Evolutionary conservation across 1,140 invertebrate species (phyloP).

Genomic region (Neotoxoptera formosana): DNA sequence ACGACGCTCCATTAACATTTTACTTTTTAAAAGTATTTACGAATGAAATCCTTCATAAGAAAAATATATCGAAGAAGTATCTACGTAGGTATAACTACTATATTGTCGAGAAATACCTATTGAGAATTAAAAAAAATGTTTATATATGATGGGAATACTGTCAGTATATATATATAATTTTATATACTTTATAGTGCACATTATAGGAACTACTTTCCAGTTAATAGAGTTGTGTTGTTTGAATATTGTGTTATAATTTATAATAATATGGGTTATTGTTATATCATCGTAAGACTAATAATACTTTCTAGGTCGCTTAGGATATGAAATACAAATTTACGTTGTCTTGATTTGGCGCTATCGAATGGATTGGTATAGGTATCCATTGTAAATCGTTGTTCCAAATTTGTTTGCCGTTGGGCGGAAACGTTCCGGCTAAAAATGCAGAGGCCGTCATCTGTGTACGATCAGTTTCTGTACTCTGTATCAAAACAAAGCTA

Average conservation of each 20-base stretch:
- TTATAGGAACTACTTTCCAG: background rate
- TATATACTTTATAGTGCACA: no score
- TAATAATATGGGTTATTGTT: background rate
- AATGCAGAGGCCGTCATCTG: conserved; percentile 88
- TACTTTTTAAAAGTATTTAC: background rate
- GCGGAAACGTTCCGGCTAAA: conserved; percentile 81
- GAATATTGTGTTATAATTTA: background rate
- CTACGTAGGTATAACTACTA: no score
- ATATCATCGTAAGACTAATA: background rate
- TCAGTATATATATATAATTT: no score
- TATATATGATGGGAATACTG: no score
- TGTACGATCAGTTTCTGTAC: conserved; percentile 88
- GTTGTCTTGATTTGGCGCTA: conserved; percentile 72
- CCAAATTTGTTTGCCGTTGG: conserved; percentile 70
- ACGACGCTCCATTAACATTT: background rate
- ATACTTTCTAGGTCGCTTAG: background rate
- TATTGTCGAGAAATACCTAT: no score
- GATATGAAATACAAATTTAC: conserved; percentile 63
- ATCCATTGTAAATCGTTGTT: conserved; percentile 79
- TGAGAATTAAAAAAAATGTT: no score
- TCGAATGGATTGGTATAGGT: conserved; percentile 87
- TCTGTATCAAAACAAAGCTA: conserved; percentile 74
- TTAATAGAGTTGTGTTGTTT: background rate
- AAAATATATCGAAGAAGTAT: background rate
- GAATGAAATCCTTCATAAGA: background rate